These are phyloP conservation scores for Xestia ashworthii DNA, from an alignment of 2,888 invertebrate species.

Conservation along the genomic window DNA sequence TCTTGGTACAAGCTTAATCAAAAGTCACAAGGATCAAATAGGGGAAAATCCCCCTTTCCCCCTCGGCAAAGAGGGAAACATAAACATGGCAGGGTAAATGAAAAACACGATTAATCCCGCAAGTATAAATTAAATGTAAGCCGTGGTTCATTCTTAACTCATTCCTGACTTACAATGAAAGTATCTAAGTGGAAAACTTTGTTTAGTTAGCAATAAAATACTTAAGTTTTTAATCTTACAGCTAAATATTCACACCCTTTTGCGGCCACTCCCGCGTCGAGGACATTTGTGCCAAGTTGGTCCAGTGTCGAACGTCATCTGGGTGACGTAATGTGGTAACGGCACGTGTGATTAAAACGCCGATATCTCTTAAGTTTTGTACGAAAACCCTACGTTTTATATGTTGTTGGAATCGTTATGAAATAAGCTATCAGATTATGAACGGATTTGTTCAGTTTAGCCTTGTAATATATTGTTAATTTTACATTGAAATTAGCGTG, in stretches of 20 bases:
- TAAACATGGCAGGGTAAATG: slow-evolving; percentile 31
- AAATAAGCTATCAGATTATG: too few relatives aligned
- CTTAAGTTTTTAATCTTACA: neutral
- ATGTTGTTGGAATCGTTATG: too few relatives aligned
- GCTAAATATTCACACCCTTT: neutral
- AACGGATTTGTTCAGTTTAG: too few relatives aligned
- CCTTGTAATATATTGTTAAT: too few relatives aligned
- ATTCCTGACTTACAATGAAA: slow-evolving; percentile 7
- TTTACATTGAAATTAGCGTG: too few relatives aligned
- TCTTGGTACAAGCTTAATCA: slow-evolving; percentile 26
- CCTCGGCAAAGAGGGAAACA: neutral
- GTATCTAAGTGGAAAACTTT: neutral
- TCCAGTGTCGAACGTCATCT: too few relatives aligned
- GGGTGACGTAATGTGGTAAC: too few relatives aligned
- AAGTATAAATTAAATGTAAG: slow-evolving; percentile 33
- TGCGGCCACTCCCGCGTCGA: too few relatives aligned
- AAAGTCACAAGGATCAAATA: slow-evolving; percentile 19
- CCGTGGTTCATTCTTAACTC: slow-evolving; percentile 17
- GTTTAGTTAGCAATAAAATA: neutral
- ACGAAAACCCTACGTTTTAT: too few relatives aligned
- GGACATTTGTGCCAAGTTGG: too few relatives aligned
- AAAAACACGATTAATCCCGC: slow-evolving; percentile 32
- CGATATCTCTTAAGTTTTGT: too few relatives aligned
- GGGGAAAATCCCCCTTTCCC: slow-evolving; percentile 29
- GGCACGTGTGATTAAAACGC: too few relatives aligned